A percentile compares a stretch with the other conserved stretches of the same genome.
Evolutionary conservation across 2,888 invertebrate species (phyloP).

Genomic region (Calliphora vomitoria): DNA sequence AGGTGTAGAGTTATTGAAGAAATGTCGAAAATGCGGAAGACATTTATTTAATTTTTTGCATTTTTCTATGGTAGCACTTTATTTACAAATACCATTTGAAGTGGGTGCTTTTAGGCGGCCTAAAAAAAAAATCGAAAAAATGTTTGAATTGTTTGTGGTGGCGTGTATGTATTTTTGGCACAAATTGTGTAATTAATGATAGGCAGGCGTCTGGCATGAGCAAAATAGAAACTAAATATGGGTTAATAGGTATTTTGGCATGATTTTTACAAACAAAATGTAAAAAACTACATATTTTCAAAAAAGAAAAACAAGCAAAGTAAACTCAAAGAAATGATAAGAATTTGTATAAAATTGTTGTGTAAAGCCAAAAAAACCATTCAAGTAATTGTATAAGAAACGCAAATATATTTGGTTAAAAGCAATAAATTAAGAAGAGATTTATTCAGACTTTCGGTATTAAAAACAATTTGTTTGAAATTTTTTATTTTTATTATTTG

Average conservation of each 20-base stretch:
- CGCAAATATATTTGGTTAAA: neutral
- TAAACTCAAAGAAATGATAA: slow-evolving; percentile 31
- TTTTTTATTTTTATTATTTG: neutral
- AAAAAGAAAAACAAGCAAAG: slow-evolving; percentile 2
- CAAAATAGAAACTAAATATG: slow-evolving; percentile 67
- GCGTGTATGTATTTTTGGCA: slow-evolving; percentile 39
- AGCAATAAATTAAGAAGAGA: neutral
- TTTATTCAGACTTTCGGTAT: neutral
- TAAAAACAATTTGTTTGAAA: neutral
- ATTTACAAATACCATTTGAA: slow-evolving; percentile 60
- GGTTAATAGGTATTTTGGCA: slow-evolving; percentile 75
- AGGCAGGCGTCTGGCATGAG: slow-evolving; percentile 71
- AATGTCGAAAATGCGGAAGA: slow-evolving; percentile 71
- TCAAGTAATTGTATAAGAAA: slow-evolving; percentile 8
- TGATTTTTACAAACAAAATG: slow-evolving; percentile 44
- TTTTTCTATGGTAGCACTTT: neutral
- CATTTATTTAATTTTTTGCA: slow-evolving; percentile 63
- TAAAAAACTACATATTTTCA: slow-evolving; percentile 2
- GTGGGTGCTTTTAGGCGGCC: slow-evolving; percentile 69
- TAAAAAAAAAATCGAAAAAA: slow-evolving; percentile 22
- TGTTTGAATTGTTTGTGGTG: slow-evolving; percentile 30
- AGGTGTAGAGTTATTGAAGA: slow-evolving; percentile 59
- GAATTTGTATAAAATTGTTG: slow-evolving; percentile 16
- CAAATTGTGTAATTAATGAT: slow-evolving; percentile 67
- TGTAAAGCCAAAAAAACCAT: neutral